Conservation (phyloP, 2,797 vertebrate genomes). For the Orientallactaga sibirica region DNA sequence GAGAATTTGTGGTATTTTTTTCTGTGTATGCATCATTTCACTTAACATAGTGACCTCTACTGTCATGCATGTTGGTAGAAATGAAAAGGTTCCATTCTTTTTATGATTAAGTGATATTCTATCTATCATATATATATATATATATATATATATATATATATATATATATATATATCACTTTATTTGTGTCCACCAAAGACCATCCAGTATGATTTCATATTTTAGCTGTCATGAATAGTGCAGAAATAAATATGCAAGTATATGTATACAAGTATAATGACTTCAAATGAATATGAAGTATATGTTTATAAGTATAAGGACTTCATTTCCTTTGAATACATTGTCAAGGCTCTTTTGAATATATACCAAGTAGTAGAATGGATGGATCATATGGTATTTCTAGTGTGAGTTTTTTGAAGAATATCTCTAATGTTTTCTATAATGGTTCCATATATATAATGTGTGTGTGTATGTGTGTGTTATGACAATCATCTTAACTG, state of each 20-base stretch:
- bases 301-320: not conserved
- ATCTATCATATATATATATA: not conserved
- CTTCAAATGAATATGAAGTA: no score
- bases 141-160: no score
- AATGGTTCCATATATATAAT: no score
- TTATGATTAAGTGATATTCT: not conserved
- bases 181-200: no score
- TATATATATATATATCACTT: no score
- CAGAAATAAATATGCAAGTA: no score
- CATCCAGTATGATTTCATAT: no score
- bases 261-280: no score
- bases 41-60: not conserved
- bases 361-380: not conserved
- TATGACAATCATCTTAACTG: not conserved
- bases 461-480: no score
- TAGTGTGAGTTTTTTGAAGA: not conserved
- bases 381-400: not conserved
- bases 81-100: not conserved
- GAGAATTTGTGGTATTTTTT: not conserved
- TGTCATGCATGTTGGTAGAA: not conserved
- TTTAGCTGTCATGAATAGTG: no score
- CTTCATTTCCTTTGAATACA: not conserved
- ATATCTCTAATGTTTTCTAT: not conserved
- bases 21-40: not conserved
- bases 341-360: not conserved